Conservation (phyloP, 2,113 vertebrate genomes). For the Chionis minor region DNA sequence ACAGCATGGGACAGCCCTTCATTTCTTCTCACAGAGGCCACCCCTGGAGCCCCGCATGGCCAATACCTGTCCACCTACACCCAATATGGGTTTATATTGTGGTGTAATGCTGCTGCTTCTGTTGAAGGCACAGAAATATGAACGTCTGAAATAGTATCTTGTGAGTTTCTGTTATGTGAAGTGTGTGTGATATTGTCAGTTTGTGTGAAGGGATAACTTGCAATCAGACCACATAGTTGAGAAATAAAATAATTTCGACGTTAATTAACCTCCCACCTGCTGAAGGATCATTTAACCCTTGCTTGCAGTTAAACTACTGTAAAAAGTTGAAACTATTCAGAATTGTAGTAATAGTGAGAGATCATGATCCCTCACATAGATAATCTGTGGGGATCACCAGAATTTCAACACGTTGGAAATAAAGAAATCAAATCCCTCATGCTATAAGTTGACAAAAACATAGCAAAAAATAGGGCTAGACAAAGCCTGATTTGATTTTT, state of each 20-base stretch:
- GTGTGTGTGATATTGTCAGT: background rate
- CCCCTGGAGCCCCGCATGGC: accelerated
- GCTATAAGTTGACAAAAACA: background rate
- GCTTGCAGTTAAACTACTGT: background rate
- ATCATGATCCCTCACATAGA: background rate
- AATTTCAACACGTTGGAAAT: background rate
- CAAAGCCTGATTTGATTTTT: background rate
- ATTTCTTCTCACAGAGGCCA: background rate
- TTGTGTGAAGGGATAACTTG: background rate
- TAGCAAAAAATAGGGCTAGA: background rate
- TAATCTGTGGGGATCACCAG: background rate
- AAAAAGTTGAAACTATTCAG: background rate
- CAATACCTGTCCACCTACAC: too few relatives aligned
- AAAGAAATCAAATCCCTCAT: background rate
- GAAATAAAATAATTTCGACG: background rate
- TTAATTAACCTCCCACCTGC: background rate
- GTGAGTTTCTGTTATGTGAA: background rate
- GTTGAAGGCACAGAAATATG: background rate
- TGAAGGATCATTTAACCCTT: background rate
- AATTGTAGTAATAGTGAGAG: background rate
- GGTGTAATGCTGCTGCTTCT: background rate
- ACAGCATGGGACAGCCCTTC: accelerated
- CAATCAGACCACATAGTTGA: background rate
- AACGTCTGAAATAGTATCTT: background rate
- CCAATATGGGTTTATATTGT: background rate